Evolutionary conservation across 2,888 invertebrate genomes (phyloP).

Genomic region (Eupelmus urozonus): DNA sequence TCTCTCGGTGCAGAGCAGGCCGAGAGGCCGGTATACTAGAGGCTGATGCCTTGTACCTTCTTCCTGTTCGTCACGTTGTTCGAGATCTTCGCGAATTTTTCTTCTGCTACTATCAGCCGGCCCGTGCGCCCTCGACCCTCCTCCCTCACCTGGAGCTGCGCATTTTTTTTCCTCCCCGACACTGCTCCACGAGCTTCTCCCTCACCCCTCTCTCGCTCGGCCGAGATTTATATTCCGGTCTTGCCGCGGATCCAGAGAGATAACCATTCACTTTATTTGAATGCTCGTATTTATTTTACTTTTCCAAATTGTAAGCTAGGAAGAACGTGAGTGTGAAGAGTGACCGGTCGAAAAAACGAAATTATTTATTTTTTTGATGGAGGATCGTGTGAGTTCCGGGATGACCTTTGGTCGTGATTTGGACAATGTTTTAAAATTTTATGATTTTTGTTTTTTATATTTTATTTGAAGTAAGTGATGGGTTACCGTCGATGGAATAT

Average conservation of each 20-base stretch:
- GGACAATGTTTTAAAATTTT: no score
- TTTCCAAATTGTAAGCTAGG: neutral
- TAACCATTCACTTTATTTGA: conserved; percentile 1
- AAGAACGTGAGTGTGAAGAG: no score
- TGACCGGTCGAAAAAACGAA: no score
- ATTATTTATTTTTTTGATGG: no score
- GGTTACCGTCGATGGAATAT: no score
- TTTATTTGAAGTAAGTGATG: no score
- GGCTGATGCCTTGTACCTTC: conserved; percentile 4
- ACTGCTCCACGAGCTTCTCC: no score
- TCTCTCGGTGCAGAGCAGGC: neutral
- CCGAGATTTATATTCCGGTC: neutral
- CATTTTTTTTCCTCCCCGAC: neutral
- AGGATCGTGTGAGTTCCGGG: no score
- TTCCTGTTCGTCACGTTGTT: neutral
- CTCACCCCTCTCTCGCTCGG: neutral
- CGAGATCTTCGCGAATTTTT: neutral
- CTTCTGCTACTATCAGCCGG: neutral
- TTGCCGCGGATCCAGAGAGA: neutral
- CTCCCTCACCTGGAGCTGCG: neutral
- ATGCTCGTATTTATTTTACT: conserved; percentile 4
- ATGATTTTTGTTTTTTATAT: no score
- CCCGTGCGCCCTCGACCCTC: no score
- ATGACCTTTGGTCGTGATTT: no score
- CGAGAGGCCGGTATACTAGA: no score